phyloP scores from a whole-genome alignment of 2,113 vertebrate genomes.

The Fulmarus glacialis region DNA sequence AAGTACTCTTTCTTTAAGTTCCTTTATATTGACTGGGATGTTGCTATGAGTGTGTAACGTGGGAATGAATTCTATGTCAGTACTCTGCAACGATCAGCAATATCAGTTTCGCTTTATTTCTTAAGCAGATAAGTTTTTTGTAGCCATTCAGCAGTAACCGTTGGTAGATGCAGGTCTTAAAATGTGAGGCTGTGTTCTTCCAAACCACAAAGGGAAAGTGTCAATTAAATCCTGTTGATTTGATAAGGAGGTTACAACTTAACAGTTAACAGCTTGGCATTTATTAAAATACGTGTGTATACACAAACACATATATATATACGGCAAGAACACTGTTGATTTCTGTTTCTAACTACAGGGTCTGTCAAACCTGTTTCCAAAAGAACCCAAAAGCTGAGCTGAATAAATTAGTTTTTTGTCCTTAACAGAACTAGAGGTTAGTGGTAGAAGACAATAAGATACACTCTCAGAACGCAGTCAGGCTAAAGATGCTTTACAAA shows the following conservation, averaged over 20 bases:
- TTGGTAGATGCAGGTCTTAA: neutral
- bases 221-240: neutral
- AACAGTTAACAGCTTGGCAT: neutral
- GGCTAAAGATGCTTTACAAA: neutral
- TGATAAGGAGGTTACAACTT: neutral
- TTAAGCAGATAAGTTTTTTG: fast-evolving
- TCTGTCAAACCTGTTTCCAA: neutral
- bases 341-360: neutral
- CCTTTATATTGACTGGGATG: neutral
- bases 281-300: neutral
- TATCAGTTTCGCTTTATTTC: neutral
- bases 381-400: neutral
- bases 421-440: neutral
- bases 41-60: fast-evolving
- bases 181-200: neutral
- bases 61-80: neutral
- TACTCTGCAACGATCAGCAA: neutral
- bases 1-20: neutral
- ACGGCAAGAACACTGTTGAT: neutral
- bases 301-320: fast-evolving
- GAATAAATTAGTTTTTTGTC: neutral
- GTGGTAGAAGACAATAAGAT: neutral
- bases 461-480: fast-evolving
- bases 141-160: neutral
- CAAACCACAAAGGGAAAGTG: neutral